phyloP scores from a whole-genome alignment of 2,797 vertebrate species.

The Lateolabrax maculatus region DNA sequence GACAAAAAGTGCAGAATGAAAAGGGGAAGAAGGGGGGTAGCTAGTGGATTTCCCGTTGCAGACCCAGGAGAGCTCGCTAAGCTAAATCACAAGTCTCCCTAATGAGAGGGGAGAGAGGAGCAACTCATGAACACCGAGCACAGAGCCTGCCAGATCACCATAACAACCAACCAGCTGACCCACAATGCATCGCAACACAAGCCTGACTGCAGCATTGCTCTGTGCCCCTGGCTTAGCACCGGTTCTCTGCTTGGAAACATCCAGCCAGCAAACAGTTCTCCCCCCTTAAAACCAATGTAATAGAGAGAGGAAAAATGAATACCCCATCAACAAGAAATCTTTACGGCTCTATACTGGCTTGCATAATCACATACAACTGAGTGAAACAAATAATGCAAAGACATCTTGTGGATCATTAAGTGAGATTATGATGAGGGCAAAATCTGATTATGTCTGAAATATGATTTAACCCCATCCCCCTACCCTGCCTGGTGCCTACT shows the following conservation, averaged over 20 bases:
- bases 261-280: constrained; percentile 43
- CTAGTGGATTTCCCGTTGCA: constrained; percentile 64
- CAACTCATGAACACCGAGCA: constrained; percentile 74
- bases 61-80: constrained; percentile 80
- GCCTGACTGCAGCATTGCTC: constrained; percentile 67
- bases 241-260: constrained; percentile 55
- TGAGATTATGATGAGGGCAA: constrained; percentile 67
- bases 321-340: constrained; percentile 31
- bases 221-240: constrained; percentile 62
- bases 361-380: constrained; percentile 23
- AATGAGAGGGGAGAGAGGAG: constrained; percentile 83
- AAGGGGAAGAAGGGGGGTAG: constrained; percentile 24
- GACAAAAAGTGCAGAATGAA: constrained; percentile 66
- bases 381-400: constrained; percentile 42
- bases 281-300: constrained; percentile 40
- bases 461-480: constrained; percentile 77
- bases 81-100: constrained; percentile 87
- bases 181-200: constrained; percentile 85
- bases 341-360: constrained; percentile 22
- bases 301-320: constrained; percentile 37
- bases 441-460: constrained; percentile 81
- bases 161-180: constrained; percentile 86
- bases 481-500: constrained; percentile 45
- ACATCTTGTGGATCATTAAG: constrained; percentile 62
- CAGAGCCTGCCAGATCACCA: constrained; percentile 84